Evolutionary conservation across 1,140 invertebrate species (phyloP), one percentile per base, ranked within the genome.

Genomic region (Drosophila quadrilineata): DNA sequence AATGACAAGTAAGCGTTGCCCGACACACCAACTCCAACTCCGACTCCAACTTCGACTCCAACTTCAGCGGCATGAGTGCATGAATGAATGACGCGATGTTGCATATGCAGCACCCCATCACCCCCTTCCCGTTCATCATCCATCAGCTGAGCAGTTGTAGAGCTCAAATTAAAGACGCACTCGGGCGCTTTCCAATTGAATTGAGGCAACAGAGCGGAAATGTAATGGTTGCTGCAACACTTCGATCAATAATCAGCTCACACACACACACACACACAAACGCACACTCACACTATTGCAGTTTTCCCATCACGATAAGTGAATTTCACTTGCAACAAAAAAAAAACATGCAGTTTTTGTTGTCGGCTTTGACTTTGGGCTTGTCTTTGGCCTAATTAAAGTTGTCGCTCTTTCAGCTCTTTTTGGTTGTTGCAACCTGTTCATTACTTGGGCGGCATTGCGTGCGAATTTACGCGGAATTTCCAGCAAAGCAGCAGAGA

Each of bases 141-240:
- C 19, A 26, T 3, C 33, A 8, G 4, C 10, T 24, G 6, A 17
- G 26, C 36, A 21, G 31, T 64, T 22, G 33, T 35, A 43, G 74
- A 77, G 57, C 69, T 82, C 33, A 82, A 82, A 71, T 72, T 68
- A 64, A 60, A 62, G 64, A 24, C 29, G 64, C 33, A 28, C 58
- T 70, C 67, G 41, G 54, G 53, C 52, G 77, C 77, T 82, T 84
- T 84, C 79, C 79, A 84, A 85, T 85, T 74, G 74, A 69, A 82
- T 48, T 60, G 76, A 70, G 62, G 63, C 72, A 76, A 46, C 48
- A 84, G 70, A 85, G 70, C 79, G 79, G 74, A 85, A 84, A 85
- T 62, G 64, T 77, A 84, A 76, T 85, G 77, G 77, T 48, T 77
- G 40, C 77, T 63, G 73, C 67, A 76, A 59, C 56, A 60, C 64